Evolutionary conservation across 1,140 invertebrate species (phyloP).

Genomic region (Temnothorax curvispinosus): DNA sequence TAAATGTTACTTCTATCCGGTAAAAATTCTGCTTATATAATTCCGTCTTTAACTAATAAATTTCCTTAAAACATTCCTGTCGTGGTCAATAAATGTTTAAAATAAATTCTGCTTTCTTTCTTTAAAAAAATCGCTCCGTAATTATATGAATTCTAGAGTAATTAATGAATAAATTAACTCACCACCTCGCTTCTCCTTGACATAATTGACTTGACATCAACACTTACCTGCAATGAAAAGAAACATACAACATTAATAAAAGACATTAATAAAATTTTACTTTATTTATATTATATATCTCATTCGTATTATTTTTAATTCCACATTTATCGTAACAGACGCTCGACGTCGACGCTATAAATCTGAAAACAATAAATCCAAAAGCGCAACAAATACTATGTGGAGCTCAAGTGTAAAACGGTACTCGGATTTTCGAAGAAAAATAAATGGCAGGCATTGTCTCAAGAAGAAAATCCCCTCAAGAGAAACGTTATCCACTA

Average conservation of each 20-base stretch:
- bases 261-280: not conserved
- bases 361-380: conserved; percentile 44
- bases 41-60: not conserved
- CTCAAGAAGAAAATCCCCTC: conserved; percentile 49
- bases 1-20: not conserved
- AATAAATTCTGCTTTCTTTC: not conserved
- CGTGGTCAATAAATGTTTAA: not conserved
- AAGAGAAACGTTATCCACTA: conserved; percentile 49
- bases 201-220: not conserved
- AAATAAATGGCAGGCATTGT: conserved; percentile 55
- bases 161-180: conserved; percentile 4
- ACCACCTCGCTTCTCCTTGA: not conserved
- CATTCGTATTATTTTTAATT: conserved; percentile 2
- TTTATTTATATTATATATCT: not conserved
- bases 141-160: not conserved
- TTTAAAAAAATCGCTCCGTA: not conserved
- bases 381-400: conserved; percentile 9
- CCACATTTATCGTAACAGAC: not conserved
- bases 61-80: not conserved
- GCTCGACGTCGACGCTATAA: not conserved
- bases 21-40: not conserved
- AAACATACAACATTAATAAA: conserved; percentile 3
- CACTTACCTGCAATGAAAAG: conserved; percentile 38
- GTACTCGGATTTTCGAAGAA: conserved; percentile 47
- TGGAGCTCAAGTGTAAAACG: conserved; percentile 38